These are phyloP conservation scores for Ennomos fuscantarius DNA, from an alignment of 2,888 invertebrate species.

Conservation along the genomic window DNA sequence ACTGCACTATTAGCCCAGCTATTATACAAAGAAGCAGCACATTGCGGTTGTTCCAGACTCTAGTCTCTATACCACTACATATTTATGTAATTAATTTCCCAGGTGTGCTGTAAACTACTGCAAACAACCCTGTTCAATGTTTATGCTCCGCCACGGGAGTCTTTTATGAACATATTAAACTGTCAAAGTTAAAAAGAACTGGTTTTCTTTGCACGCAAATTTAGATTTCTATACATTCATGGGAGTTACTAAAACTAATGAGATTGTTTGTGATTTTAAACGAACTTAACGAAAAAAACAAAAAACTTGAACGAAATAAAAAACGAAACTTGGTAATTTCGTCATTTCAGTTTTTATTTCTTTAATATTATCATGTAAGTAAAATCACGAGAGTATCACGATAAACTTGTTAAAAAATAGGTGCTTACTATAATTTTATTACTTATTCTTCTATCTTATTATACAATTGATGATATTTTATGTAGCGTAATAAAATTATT, in stretches of 20 bases:
- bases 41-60: constrained; percentile 32
- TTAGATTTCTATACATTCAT: constrained; percentile 18
- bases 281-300: too few relatives aligned
- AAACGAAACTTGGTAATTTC: too few relatives aligned
- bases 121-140: constrained; percentile 55
- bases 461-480: too few relatives aligned
- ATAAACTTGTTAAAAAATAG: too few relatives aligned
- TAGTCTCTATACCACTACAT: constrained; percentile 40
- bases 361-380: too few relatives aligned
- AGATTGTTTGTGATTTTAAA: too few relatives aligned
- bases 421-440: too few relatives aligned
- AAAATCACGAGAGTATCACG: too few relatives aligned
- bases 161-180: constrained; percentile 55
- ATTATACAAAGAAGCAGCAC: constrained; percentile 34
- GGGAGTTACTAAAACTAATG: background rate
- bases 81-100: constrained; percentile 70
- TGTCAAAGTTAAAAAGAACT: constrained; percentile 45
- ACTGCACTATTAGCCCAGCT: constrained; percentile 19
- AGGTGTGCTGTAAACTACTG: constrained; percentile 64
- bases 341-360: too few relatives aligned
- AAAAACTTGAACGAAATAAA: too few relatives aligned
- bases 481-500: too few relatives aligned
- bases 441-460: too few relatives aligned
- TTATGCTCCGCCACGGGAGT: constrained; percentile 51
- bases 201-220: constrained; percentile 18